Evolutionary conservation across 2,113 vertebrate genomes (phyloP).

Genomic region (Tragelaphus buxtoni): DNA sequence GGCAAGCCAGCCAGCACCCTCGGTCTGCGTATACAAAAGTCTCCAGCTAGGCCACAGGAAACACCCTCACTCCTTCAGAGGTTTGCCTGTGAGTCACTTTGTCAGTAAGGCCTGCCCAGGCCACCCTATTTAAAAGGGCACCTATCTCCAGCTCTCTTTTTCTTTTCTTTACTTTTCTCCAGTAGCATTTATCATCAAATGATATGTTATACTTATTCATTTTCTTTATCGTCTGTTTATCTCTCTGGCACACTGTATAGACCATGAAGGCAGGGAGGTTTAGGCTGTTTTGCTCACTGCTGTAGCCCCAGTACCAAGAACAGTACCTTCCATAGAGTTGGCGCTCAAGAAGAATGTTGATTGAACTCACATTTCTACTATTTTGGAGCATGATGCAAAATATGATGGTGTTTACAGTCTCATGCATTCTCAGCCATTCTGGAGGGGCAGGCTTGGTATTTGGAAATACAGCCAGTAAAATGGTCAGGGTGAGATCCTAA

Average conservation of each 20-base stretch:
- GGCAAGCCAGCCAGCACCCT: not conserved
- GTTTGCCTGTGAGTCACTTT: not conserved
- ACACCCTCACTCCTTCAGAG: not conserved
- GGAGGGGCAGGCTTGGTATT: not conserved
- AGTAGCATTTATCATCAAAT: not conserved
- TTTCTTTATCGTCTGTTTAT: not conserved
- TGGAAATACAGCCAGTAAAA: not conserved
- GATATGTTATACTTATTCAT: not conserved
- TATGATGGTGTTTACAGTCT: not conserved
- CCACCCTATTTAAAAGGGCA: not conserved
- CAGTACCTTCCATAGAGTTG: not conserved
- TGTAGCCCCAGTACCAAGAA: not conserved
- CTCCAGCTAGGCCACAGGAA: not conserved
- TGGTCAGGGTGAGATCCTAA: constrained; percentile 24
- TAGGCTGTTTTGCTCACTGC: not conserved
- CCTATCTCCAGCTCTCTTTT: not conserved
- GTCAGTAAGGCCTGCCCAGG: not conserved
- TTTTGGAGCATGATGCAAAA: not conserved
- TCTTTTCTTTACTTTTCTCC: not conserved
- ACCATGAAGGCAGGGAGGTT: not conserved
- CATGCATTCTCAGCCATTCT: not conserved
- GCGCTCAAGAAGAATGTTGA: not conserved
- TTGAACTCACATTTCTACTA: not conserved
- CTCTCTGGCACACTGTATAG: not conserved
- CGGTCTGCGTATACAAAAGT: not conserved